phyloP scores from a whole-genome alignment of 2,888 invertebrate genomes.

The Ophonus ardosiacus region DNA sequence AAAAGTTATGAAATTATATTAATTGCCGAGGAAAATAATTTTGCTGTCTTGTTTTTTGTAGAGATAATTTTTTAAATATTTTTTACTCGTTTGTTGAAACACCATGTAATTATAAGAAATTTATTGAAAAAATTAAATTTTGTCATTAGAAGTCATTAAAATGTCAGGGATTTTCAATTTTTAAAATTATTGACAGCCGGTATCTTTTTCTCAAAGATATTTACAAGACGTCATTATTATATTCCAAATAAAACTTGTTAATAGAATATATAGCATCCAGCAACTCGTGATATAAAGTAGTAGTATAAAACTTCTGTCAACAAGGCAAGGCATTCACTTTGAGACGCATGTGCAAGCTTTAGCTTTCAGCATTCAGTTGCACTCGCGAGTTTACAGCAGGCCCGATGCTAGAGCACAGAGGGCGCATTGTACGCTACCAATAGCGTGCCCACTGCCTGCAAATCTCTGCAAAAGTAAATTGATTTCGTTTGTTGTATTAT shows the following conservation, averaged over 20 bases:
- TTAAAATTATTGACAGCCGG: too few relatives aligned
- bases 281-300: not conserved
- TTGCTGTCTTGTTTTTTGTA: too few relatives aligned
- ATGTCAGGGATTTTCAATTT: too few relatives aligned
- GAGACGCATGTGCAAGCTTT: not conserved
- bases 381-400: not conserved
- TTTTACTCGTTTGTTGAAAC: too few relatives aligned
- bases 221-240: not conserved
- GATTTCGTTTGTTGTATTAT: conserved; percentile 49
- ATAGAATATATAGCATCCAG: too few relatives aligned
- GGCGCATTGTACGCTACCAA: not conserved
- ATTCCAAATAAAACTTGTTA: too few relatives aligned
- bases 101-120: too few relatives aligned
- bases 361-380: conserved; percentile 8
- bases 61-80: too few relatives aligned
- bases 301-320: not conserved
- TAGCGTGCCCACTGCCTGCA: conserved; percentile 26
- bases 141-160: too few relatives aligned
- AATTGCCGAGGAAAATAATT: too few relatives aligned
- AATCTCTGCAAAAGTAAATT: conserved; percentile 38
- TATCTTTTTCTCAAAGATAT: not conserved
- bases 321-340: conserved; percentile 8
- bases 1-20: too few relatives aligned
- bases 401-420: conserved; percentile 4
- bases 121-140: too few relatives aligned